Conservation (phyloP, 2,888 invertebrate genomes). For the Ennomos erosarius region DNA sequence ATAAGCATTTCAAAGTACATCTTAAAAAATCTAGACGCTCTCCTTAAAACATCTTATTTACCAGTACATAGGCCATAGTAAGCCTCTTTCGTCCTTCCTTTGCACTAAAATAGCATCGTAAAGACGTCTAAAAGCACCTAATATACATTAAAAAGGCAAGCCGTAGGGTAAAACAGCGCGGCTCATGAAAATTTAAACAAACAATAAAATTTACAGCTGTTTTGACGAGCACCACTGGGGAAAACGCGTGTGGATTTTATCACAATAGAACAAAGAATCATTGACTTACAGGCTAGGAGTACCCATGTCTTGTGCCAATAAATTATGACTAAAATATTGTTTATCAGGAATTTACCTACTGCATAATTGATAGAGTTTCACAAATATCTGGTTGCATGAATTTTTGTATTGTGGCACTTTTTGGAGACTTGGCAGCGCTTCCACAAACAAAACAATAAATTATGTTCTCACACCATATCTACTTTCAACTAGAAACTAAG, state of each 20-base stretch:
- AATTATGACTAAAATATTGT: too few relatives aligned
- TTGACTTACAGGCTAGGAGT: not conserved
- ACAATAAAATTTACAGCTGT: conserved; percentile 31
- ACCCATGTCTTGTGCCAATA: too few relatives aligned
- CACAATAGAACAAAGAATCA: conserved; percentile 2
- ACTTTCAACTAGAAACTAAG: too few relatives aligned
- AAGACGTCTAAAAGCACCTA: conserved; percentile 29
- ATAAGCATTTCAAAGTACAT: too few relatives aligned
- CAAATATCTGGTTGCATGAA: too few relatives aligned
- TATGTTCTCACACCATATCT: too few relatives aligned
- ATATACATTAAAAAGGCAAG: conserved; percentile 35
- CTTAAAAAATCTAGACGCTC: not conserved
- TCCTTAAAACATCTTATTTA: not conserved
- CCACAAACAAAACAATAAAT: too few relatives aligned
- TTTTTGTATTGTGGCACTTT: too few relatives aligned
- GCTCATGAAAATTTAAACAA: conserved; percentile 36
- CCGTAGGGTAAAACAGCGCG: conserved; percentile 22
- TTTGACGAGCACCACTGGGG: conserved; percentile 8
- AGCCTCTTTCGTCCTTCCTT: conserved; percentile 5
- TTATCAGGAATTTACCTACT: too few relatives aligned
- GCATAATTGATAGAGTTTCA: too few relatives aligned
- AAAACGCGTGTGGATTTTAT: not conserved
- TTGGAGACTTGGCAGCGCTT: too few relatives aligned
- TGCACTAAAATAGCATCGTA: conserved; percentile 22
- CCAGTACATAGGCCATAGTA: conserved; percentile 1